Evolutionary conservation across 2,113 vertebrate genomes (phyloP).

Genomic region (Hystrix brachyura): DNA sequence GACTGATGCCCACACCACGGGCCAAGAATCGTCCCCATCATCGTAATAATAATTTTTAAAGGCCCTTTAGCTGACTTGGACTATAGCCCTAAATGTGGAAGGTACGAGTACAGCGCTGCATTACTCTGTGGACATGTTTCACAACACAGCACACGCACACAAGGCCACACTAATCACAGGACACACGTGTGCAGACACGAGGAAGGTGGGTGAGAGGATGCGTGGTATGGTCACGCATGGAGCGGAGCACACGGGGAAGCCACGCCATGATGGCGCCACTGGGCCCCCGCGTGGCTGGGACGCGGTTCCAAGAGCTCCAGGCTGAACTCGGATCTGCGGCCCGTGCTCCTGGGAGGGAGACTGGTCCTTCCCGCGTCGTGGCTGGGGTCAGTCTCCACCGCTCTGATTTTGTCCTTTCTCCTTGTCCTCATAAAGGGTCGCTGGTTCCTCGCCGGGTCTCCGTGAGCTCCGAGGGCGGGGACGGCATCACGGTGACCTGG

Average conservation of each 20-base stretch:
- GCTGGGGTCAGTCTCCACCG: background rate
- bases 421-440: conserved; percentile 68
- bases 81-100: background rate
- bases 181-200: no score
- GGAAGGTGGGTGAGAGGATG: no score
- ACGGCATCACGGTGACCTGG: conserved; percentile 85
- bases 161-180: no score
- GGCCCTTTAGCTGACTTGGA: background rate
- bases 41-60: no score
- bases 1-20: no score
- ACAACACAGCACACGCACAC: no score
- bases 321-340: background rate
- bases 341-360: background rate
- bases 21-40: no score
- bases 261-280: no score
- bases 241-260: no score
- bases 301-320: background rate
- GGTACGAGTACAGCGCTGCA: background rate
- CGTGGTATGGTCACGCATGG: no score
- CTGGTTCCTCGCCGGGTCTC: conserved; percentile 81
- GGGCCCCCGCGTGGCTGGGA: no score
- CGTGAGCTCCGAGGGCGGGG: background rate
- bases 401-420: background rate
- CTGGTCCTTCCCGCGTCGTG: background rate
- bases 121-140: no score